A percentile compares a stretch with the other conserved stretches of the same genome.
Conservation (phyloP, 2,113 vertebrate species). For the Beaufortia kweichowensis region DNA sequence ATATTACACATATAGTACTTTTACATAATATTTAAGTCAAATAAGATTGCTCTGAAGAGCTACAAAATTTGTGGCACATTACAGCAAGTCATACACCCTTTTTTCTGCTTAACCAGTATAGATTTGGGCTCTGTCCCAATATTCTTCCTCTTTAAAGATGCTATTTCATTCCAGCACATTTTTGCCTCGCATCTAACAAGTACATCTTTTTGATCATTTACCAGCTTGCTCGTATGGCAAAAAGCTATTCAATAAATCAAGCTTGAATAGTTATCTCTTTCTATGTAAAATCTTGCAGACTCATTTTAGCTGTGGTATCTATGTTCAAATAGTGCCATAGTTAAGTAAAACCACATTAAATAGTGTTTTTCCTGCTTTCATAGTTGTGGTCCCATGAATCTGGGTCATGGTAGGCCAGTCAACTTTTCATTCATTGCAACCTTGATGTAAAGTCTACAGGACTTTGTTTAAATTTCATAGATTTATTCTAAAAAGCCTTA, state of each 20-base stretch:
- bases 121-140: neutral
- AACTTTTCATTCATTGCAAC: neutral
- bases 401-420: constrained; percentile 1
- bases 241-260: constrained; percentile 1
- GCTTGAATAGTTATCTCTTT: neutral
- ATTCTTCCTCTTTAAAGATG: neutral
- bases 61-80: no score
- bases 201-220: constrained; percentile 20
- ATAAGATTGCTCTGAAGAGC: no score
- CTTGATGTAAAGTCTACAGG: constrained; percentile 3
- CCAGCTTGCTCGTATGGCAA: constrained; percentile 1
- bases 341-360: no score
- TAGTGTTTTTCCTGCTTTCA: neutral
- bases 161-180: neutral
- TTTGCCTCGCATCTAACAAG: neutral
- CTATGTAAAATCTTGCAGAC: no score
- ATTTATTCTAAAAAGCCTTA: neutral
- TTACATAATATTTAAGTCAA: no score
- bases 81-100: neutral
- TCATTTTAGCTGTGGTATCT: neutral
- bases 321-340: no score
- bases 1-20: no score
- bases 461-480: constrained; percentile 8
- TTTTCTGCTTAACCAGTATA: neutral
- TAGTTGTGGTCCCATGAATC: neutral